Evolutionary conservation across 2,113 vertebrate species (phyloP), one percentile per base, ranked within the genome.

Genomic region (Upupa epops): DNA sequence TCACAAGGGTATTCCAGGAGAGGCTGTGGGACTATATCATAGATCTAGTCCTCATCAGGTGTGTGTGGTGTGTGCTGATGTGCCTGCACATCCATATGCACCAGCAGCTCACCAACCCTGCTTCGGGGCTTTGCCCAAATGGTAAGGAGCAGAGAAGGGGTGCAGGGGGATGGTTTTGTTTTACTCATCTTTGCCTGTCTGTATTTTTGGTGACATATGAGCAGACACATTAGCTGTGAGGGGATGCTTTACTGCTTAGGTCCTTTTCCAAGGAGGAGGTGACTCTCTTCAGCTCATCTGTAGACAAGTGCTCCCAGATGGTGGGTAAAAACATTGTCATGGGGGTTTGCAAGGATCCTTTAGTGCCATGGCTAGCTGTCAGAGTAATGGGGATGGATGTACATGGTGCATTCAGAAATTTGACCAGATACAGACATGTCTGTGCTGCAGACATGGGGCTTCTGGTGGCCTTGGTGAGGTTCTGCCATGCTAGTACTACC

Each of bases 231-330:
- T 52, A 37, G 40, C 20, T 81, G 21, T 52, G 36, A 65, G 65
- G 37, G 45, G 59, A 31, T 46, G 28, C 25, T 64, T 82, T 45
- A 40, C 37, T 29, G 21, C 51, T 19, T 5, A n/a, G 31, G 28
- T 64, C 2, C 32, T 85, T 75, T 52, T 58, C 24, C 36, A 54
- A 63, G 66, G 16, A 75, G 32, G 48, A 56, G 24, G 24, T 16
- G 31, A 51, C 37, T 28, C 13, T 32, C 6, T 64, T 2, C 0
- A 36, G 18, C 28, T 72, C 19, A 45, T 9, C 6, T n/a, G 24
- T 17, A 36, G 45, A 46, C 9, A 59, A 51, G 15, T 4, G 12
- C 2, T 9, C 40, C 34, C 45, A 48, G 40, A 5, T 0, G 2
- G 25, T 58, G 52, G 9, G 8, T 72, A 42, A 64, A 86, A 59